Evolutionary conservation across 23 tunicate genomes (phyloP).

Genomic region (Halocynthia roretzi): DNA sequence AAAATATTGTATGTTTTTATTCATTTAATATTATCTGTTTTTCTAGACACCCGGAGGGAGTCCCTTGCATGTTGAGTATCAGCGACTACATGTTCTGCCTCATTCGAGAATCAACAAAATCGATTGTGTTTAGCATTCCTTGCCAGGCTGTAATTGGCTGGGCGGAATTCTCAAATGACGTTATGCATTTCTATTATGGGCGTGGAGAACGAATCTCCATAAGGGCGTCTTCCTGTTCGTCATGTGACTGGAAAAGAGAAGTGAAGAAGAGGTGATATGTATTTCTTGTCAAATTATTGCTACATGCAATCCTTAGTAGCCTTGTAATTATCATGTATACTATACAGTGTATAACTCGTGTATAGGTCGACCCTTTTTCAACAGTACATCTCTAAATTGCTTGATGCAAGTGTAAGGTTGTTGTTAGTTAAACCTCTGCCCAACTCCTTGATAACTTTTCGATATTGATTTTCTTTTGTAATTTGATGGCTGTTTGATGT

Average conservation of each 20-base stretch:
- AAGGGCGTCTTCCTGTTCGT: slow-evolving; percentile 19
- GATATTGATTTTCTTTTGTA: not conserved
- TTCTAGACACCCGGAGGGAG: slow-evolving; percentile 7
- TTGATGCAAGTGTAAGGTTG: too few relatives aligned
- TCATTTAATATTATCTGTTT: not conserved
- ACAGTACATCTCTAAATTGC: too few relatives aligned
- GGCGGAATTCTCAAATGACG: slow-evolving; percentile 32
- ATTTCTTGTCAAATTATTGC: too few relatives aligned
- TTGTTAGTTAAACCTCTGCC: too few relatives aligned
- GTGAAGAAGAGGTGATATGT: slow-evolving; percentile 6
- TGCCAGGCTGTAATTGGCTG: slow-evolving; percentile 89
- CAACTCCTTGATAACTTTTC: not conserved
- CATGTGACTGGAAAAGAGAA: slow-evolving; percentile 27
- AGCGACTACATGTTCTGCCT: slow-evolving; percentile 67
- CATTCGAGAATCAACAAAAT: slow-evolving; percentile 36
- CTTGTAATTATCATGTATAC: too few relatives aligned
- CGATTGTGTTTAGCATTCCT: slow-evolving; percentile 82
- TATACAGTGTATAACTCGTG: too few relatives aligned
- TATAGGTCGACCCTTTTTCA: too few relatives aligned
- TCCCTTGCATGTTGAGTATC: slow-evolving; percentile 62
- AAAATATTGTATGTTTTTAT: not conserved
- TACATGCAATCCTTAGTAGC: not conserved
- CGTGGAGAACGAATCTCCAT: slow-evolving; percentile 68
- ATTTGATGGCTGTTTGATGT: not conserved
- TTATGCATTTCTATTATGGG: slow-evolving; percentile 70